phyloP scores from a whole-genome alignment of 2,888 invertebrate species.

The Drosophila kuntzei region DNA sequence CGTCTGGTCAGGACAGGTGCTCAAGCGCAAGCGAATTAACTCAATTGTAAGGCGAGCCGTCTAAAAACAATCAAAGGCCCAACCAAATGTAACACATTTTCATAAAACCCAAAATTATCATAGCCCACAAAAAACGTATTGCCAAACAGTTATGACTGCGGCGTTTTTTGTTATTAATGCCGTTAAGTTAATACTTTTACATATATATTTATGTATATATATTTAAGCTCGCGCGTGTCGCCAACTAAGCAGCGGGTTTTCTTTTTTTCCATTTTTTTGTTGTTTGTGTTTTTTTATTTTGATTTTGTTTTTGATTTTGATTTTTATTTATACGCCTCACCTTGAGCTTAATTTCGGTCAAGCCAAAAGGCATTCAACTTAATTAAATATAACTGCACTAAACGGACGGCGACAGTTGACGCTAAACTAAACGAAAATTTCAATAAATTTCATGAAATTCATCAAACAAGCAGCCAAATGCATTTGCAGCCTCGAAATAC shows the following conservation, averaged over 20 bases:
- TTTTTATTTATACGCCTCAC: slow-evolving; percentile 59
- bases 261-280: slow-evolving; percentile 31
- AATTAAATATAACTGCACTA: slow-evolving; percentile 65
- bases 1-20: slow-evolving; percentile 80
- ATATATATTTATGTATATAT: slow-evolving; percentile 7
- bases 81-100: slow-evolving; percentile 27
- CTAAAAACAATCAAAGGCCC: slow-evolving; percentile 21
- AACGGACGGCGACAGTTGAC: slow-evolving; percentile 33
- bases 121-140: slow-evolving; percentile 36
- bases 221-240: slow-evolving; percentile 53
- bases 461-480: slow-evolving; percentile 43
- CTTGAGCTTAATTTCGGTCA: slow-evolving; percentile 81
- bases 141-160: slow-evolving; percentile 71
- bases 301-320: slow-evolving; percentile 31
- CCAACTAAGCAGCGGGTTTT: slow-evolving; percentile 55
- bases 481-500: slow-evolving; percentile 30
- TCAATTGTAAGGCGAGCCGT: slow-evolving; percentile 55
- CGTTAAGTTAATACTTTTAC: slow-evolving; percentile 50
- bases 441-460: slow-evolving; percentile 65
- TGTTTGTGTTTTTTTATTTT: slow-evolving; percentile 26
- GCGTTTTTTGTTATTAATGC: slow-evolving; percentile 46
- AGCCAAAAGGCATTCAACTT: slow-evolving; percentile 62
- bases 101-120: slow-evolving; percentile 32
- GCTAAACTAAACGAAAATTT: slow-evolving; percentile 46
- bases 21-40: slow-evolving; percentile 39